Conservation (phyloP, 2,888 invertebrate genomes). For the Drosophila mimetica region DNA sequence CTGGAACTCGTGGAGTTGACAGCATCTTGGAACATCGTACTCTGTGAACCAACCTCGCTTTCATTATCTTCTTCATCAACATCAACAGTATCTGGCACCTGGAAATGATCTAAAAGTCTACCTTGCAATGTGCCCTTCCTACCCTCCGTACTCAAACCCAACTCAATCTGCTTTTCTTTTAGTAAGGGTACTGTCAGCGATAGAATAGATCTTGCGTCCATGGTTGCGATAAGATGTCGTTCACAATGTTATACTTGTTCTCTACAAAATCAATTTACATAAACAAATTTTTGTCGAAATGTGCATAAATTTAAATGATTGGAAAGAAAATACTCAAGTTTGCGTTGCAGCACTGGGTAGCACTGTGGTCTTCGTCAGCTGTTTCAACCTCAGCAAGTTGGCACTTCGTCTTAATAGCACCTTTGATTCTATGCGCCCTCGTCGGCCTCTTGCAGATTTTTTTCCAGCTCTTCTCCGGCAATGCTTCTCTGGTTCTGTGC, state of each 20-base stretch:
- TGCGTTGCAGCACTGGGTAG: too few species aligned
- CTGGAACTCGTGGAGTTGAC: not conserved
- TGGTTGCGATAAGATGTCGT: too few species aligned
- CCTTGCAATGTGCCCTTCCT: not conserved
- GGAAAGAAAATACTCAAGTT: too few species aligned
- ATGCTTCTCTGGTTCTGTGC: too few species aligned
- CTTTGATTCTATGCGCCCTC: not conserved
- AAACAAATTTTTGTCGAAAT: too few species aligned
- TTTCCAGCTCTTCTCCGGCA: not conserved
- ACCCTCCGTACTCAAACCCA: not conserved
- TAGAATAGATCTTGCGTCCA: too few species aligned
- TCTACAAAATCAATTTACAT: too few species aligned
- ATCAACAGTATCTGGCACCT: not conserved
- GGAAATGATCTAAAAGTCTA: not conserved
- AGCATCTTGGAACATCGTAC: not conserved
- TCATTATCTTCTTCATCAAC: not conserved
- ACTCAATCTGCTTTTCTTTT: not conserved
- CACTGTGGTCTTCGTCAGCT: too few species aligned
- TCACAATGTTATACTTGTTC: too few species aligned
- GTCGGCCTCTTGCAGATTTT: not conserved
- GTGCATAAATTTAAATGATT: too few species aligned
- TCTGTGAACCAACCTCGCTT: not conserved
- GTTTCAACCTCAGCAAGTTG: not conserved
- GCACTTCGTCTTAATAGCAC: not conserved
- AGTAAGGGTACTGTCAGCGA: too few species aligned